Evolutionary conservation across 1,140 invertebrate genomes (phyloP), one percentile per base, ranked within the genome.

Genomic region (Tetramorium parvispinum): DNA sequence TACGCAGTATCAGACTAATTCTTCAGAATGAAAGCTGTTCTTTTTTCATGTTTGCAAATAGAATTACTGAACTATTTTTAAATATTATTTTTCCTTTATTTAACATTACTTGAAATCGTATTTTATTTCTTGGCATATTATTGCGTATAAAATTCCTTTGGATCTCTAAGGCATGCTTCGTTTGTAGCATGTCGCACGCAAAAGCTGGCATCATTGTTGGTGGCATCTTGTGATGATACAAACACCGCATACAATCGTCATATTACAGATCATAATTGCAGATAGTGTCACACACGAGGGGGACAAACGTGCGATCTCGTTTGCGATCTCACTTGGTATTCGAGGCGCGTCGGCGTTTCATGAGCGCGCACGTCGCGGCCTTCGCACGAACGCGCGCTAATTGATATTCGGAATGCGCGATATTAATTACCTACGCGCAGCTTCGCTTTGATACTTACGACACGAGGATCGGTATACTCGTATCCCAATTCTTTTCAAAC

Each of bases 231-330:
- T 21, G 46, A 10, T 21, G 63, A 55, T 70, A 21, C 78, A 6
- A 70, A 32, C 32, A 11, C 16, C 8, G 66, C 18, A 82, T 73
- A 82, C 51, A 57, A 71, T 82, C 37, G 24, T 21, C 27, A 46
- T 49, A 73, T 73, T 46, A 73, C 18, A 40, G 24, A n/a, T 73
- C 77, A 32, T 27, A 81, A 70, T 81, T 55, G 79, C 55, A 82
- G 51, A 82, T 82, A n/a, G 27, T 55, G 79, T 75, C 32, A n/a
- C 49, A n/a, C 49, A 24, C 27, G 32, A 68, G 46, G 21, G 3
- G 11, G 57, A 63, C 55, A 63, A 79, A 83, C 61, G 40, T 43
- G 51, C 79, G 79, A 83, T 83, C 79, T 83, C 43, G 68, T 83
- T 83, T 82, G 66, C 66, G 66, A 46, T 51, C 43, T 55, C 32